These are phyloP conservation scores for Amphipyra berbera DNA, from an alignment of 2,888 invertebrate species.

Conservation along the genomic window DNA sequence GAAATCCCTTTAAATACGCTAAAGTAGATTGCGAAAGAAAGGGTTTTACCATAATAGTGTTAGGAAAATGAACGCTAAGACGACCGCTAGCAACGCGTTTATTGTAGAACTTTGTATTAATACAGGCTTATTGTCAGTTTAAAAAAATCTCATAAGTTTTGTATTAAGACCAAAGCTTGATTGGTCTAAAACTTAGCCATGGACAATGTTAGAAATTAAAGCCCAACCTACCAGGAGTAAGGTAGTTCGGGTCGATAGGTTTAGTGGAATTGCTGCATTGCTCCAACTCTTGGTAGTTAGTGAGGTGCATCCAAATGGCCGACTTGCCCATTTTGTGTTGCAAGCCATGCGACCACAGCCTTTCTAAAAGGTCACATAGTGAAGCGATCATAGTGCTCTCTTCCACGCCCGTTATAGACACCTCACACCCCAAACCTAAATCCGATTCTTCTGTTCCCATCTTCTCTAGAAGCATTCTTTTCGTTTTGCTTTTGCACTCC, in stretches of 20 bases:
- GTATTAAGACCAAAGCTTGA: too few species aligned
- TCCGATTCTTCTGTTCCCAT: constrained; percentile 99
- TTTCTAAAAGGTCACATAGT: constrained; percentile 98
- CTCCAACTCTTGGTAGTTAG: constrained; percentile 96
- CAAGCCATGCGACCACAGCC: constrained; percentile 99
- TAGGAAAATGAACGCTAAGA: too few species aligned
- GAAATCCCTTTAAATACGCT: too few species aligned
- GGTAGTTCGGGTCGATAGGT: constrained; percentile 87
- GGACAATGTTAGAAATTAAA: constrained; percentile 6
- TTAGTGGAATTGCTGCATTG: constrained; percentile 90
- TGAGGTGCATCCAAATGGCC: constrained; percentile 98
- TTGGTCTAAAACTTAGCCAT: too few species aligned
- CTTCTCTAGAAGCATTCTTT: constrained; percentile 99
- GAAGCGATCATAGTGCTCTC: constrained; percentile 99
- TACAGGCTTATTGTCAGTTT: too few species aligned
- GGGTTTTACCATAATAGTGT: too few species aligned
- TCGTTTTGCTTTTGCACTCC: constrained; percentile 98
- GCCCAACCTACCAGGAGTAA: constrained; percentile 84
- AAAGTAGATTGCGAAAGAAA: too few species aligned
- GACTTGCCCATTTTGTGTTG: constrained; percentile 99
- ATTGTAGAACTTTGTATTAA: too few species aligned
- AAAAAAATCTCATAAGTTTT: too few species aligned
- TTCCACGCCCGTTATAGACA: constrained; percentile 93
- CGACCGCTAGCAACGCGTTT: too few species aligned
- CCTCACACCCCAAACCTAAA: constrained; percentile 96